Evolutionary conservation across 2,113 vertebrate species (phyloP), one percentile per base, ranked within the genome.

Genomic region (Elephas maximus): DNA sequence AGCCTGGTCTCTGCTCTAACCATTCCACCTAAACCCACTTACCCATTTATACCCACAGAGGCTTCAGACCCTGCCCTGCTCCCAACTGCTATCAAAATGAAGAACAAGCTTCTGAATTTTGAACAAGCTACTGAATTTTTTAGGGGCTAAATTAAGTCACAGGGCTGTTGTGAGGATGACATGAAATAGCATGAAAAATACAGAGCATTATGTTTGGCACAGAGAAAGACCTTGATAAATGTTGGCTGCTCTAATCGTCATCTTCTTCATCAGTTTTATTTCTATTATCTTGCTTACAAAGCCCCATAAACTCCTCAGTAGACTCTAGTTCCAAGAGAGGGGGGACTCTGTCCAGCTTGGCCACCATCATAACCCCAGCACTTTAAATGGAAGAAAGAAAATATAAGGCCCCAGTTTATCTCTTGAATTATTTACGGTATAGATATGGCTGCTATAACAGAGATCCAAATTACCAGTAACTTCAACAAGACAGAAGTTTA

Each of bases 391-490:
- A 90, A 95, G 86, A 63, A 90, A 92, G n/a, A 92, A 88, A 57
- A 91, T 51, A 77, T 73, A 53, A 71, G 65, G 24, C 67, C 81
- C 51, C 26, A 20, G 62, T 6, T 88, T 77, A 53, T 26, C 80
- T 79, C 87, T 24, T 79, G 30, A 81, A 76, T 96, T 76, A 74
- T 83, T 91, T 28, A 84, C 79, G 44, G 88, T 48, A 60, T 15
- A 94, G 51, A 71, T 17, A 71, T 33, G 80, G 26, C 74, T 78
- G 48, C 60, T 84, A 1, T 41, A 17, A 86, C n/a, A 80, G n/a
- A 96, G 86, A 94, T n/a, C 51, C 65, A 65, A 95, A 67, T 53
- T 67, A 69, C 24, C 87, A 81, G 9, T 44, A 71, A 86, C 15
- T 60, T 41, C 37, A 90, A 26, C n/a, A 82, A 71, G 45, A 45